Evolutionary conservation across 2,113 vertebrate species (phyloP).

Genomic region (Ginglymostoma cirratum): DNA sequence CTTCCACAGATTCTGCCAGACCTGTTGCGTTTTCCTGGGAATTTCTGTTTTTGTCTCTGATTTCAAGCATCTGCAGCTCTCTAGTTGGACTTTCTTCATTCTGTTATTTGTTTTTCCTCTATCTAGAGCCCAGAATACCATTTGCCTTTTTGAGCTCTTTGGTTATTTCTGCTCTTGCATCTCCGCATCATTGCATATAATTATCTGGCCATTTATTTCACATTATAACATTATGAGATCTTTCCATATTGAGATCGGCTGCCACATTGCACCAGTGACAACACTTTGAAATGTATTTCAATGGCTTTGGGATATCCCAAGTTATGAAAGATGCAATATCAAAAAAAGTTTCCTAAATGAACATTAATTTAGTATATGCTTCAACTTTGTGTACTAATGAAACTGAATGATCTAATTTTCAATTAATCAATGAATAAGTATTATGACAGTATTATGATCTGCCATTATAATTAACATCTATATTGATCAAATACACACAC

Average conservation of each 20-base stretch:
- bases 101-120: too few species aligned
- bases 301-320: background rate
- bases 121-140: too few species aligned
- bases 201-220: background rate
- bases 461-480: background rate
- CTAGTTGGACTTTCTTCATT: too few species aligned
- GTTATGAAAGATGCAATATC: background rate
- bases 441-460: background rate
- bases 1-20: too few species aligned
- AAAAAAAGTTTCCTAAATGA: background rate
- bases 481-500: background rate
- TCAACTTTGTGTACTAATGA: background rate
- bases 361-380: background rate
- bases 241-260: background rate
- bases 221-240: background rate
- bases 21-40: too few species aligned
- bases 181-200: too few species aligned
- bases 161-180: too few species aligned
- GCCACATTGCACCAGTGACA: background rate
- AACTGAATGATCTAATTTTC: background rate
- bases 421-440: background rate
- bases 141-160: too few species aligned
- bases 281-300: background rate
- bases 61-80: too few species aligned
- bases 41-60: too few species aligned